Evolutionary conservation across 2,797 vertebrate genomes (phyloP).

Genomic region (Trachops cirrhosus): DNA sequence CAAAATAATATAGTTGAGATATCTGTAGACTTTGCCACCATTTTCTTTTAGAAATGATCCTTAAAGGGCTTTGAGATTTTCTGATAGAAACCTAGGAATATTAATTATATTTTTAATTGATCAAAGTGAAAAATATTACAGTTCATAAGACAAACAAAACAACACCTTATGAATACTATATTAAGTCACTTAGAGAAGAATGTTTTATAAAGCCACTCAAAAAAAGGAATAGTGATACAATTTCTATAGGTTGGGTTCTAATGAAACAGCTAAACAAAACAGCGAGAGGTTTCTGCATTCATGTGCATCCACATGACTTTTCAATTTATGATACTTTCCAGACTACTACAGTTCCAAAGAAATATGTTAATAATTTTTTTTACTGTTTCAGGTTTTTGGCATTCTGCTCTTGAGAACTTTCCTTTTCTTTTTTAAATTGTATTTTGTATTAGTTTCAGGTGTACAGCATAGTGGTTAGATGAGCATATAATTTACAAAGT

Average conservation of each 20-base stretch:
- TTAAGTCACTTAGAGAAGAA: background rate
- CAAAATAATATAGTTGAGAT: background rate
- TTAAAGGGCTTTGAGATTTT: conserved; percentile 44
- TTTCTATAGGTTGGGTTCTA: conserved; percentile 6
- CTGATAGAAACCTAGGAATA: background rate
- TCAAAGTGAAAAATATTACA: conserved; percentile 24
- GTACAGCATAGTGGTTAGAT: background rate
- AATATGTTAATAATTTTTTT: background rate
- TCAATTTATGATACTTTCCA: background rate
- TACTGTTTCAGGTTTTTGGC: background rate
- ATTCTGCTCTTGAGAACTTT: conserved; percentile 25
- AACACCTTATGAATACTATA: background rate
- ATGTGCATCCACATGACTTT: background rate
- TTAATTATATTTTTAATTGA: conserved; percentile 31
- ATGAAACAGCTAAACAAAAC: conserved; percentile 7
- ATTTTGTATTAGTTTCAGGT: background rate
- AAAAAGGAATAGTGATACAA: background rate
- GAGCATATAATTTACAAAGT: background rate
- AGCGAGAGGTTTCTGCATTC: background rate
- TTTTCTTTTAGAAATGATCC: conserved; percentile 41
- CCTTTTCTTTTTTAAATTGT: background rate
- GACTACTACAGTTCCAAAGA: conserved; percentile 15
- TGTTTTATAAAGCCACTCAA: conserved; percentile 1
- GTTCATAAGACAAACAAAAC: conserved; percentile 39
- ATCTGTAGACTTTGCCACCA: background rate